phyloP scores from a whole-genome alignment of 2,888 invertebrate genomes.

The Clunio marinus region DNA sequence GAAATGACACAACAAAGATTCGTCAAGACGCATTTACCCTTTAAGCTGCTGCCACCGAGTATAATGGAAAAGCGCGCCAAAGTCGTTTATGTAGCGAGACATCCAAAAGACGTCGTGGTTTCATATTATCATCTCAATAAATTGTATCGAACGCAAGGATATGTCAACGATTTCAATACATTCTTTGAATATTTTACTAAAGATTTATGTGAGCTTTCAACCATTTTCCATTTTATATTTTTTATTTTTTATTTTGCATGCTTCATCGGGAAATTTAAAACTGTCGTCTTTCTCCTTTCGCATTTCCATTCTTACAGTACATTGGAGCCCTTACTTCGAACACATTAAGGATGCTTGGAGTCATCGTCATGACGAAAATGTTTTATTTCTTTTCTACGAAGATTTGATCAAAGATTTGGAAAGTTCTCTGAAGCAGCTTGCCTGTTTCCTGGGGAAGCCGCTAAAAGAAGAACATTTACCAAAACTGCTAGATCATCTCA shows the following conservation, averaged over 20 bases:
- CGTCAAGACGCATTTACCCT: conserved; percentile 26
- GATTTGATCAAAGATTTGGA: not conserved
- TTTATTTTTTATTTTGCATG: no score
- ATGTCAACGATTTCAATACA: no score
- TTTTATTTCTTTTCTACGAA: conserved; percentile 10
- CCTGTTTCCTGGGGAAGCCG: not conserved
- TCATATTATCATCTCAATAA: no score
- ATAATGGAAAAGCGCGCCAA: no score
- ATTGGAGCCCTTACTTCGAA: not conserved
- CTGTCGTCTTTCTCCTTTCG: not conserved
- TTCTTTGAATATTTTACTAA: no score
- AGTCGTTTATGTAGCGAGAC: no score
- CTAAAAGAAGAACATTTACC: not conserved
- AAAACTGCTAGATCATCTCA: not conserved
- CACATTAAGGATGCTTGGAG: not conserved
- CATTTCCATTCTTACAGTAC: not conserved
- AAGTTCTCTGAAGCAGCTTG: not conserved
- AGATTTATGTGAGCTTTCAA: no score
- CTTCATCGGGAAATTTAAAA: not conserved
- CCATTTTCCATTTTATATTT: no score
- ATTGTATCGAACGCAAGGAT: no score
- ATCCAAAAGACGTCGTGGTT: no score
- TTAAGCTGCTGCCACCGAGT: conserved; percentile 13
- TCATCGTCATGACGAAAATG: not conserved
- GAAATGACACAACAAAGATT: conserved; percentile 43